phyloP scores from a whole-genome alignment of 2,113 vertebrate species.

The Phyllostomus discolor region DNA sequence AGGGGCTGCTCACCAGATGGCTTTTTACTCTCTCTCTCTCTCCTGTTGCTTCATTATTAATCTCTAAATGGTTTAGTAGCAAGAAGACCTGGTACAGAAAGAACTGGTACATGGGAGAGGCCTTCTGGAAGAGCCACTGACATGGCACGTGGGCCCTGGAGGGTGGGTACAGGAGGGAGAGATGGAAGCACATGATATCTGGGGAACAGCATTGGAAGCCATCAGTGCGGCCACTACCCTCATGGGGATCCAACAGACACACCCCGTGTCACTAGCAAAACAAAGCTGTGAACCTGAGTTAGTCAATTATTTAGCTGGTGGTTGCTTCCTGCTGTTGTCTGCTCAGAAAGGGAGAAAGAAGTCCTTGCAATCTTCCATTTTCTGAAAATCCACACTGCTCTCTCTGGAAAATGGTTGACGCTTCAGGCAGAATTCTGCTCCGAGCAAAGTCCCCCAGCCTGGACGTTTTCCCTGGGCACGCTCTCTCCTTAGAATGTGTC shows the following conservation, averaged over 20 bases:
- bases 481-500: not conserved
- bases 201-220: not conserved
- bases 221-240: not conserved
- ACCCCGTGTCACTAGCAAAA: not conserved
- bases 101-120: not conserved
- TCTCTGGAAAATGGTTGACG: not conserved
- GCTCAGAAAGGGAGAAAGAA: not conserved
- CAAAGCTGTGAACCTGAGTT: not conserved
- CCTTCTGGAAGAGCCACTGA: slow-evolving; percentile 34
- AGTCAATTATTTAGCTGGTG: not conserved
- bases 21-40: slow-evolving; percentile 61
- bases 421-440: not conserved
- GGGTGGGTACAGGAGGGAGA: not conserved
- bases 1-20: slow-evolving; percentile 59
- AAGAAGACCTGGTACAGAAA: slow-evolving; percentile 35
- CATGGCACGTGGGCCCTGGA: not conserved
- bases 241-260: not conserved
- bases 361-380: not conserved
- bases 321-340: not conserved
- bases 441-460: not conserved
- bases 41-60: slow-evolving; percentile 67
- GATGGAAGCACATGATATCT: not conserved
- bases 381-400: not conserved
- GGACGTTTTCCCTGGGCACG: not conserved
- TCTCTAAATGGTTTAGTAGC: slow-evolving; percentile 58